phyloP scores from a whole-genome alignment of 2,113 vertebrate species.

The Trogon surrucura region DNA sequence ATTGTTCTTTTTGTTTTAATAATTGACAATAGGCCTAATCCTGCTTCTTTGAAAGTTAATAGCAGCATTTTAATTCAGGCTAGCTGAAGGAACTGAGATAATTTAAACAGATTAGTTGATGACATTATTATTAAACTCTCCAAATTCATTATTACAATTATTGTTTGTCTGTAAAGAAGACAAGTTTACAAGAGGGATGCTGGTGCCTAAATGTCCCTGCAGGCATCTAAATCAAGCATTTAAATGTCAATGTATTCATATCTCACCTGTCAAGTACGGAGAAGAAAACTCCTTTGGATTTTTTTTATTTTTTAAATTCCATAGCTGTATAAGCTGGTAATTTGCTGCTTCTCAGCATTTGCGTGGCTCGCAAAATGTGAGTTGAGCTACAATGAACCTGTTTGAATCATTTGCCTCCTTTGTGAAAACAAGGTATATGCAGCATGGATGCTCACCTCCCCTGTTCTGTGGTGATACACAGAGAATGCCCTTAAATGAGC shows the following conservation, averaged over 20 bases:
- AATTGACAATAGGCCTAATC: not conserved
- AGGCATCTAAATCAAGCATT: slow-evolving; percentile 34
- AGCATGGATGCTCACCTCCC: not conserved
- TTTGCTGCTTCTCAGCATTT: not conserved
- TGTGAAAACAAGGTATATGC: not conserved
- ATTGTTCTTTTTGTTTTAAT: not conserved
- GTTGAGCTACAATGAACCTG: not conserved
- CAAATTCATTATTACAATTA: slow-evolving; percentile 53
- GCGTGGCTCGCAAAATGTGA: not conserved
- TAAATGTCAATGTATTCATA: slow-evolving; percentile 66
- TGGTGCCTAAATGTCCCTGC: slow-evolving; percentile 21
- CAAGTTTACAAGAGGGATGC: slow-evolving; percentile 44
- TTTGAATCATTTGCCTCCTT: not conserved
- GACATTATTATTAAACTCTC: slow-evolving; percentile 57
- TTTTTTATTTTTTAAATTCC: not conserved
- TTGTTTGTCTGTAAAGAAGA: slow-evolving; percentile 57
- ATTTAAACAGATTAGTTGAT: slow-evolving; percentile 46
- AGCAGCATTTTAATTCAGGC: not conserved
- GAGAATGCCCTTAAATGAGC: not conserved
- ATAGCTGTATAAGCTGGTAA: not conserved
- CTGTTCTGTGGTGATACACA: not conserved
- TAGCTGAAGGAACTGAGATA: not conserved
- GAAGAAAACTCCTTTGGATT: not conserved
- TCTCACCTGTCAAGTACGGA: slow-evolving; percentile 3
- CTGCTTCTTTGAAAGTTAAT: not conserved